Conservation (phyloP, 2,797 vertebrate genomes). For the Chaetophractus vellerosus region DNA sequence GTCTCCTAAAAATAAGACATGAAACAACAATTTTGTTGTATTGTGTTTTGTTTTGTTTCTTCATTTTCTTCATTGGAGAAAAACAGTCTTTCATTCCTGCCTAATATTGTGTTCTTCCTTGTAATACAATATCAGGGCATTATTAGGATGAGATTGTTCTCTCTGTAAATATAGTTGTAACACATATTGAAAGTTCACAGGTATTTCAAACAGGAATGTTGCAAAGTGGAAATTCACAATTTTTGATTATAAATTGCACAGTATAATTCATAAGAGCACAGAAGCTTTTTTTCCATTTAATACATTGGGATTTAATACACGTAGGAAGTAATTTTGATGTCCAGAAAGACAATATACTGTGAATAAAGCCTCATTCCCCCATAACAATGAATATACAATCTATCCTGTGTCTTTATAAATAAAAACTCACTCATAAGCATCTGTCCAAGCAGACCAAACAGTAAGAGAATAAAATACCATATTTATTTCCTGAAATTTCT, state of each 20-base stretch:
- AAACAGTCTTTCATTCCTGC: neutral
- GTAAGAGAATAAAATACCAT: slow-evolving; percentile 70
- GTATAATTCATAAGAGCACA: slow-evolving; percentile 79
- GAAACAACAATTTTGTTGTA: neutral
- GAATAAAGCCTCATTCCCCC: slow-evolving; percentile 67
- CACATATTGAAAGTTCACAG: slow-evolving; percentile 14
- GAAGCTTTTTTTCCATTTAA: slow-evolving; percentile 78
- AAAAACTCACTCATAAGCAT: slow-evolving; percentile 61
- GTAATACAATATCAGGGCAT: slow-evolving; percentile 23
- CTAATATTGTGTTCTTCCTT: slow-evolving; percentile 51
- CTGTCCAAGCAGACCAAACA: slow-evolving; percentile 71
- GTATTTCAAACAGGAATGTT: slow-evolving; percentile 62
- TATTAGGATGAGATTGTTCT: slow-evolving; percentile 47
- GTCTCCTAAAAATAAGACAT: slow-evolving; percentile 56
- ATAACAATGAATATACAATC: slow-evolving; percentile 76
- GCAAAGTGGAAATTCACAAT: slow-evolving; percentile 74
- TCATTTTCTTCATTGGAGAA: slow-evolving; percentile 42
- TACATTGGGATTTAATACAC: slow-evolving; percentile 79
- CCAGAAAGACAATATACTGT: slow-evolving; percentile 71
- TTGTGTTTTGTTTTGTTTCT: neutral
- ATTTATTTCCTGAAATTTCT: slow-evolving; percentile 72
- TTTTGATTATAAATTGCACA: slow-evolving; percentile 80
- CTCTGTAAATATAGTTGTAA: slow-evolving; percentile 64
- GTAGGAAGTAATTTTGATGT: slow-evolving; percentile 79
- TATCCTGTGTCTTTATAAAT: slow-evolving; percentile 64